A percentile compares a stretch with the other conserved stretches of the same genome.
These are phyloP conservation scores for Malthinus flaveolus DNA, from an alignment of 2,888 invertebrate genomes.

Conservation along the genomic window DNA sequence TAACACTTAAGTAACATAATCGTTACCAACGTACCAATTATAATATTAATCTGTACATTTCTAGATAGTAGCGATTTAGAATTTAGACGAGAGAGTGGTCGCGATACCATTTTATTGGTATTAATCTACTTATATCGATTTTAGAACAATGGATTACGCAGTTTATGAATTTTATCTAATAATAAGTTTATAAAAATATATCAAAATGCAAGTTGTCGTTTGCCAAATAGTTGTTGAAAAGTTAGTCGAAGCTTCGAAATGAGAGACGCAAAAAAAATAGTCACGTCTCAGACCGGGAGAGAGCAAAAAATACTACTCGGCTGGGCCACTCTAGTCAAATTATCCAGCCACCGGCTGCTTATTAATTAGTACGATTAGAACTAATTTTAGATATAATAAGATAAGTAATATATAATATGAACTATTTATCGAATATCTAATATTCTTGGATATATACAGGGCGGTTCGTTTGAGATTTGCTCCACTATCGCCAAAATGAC, in stretches of 20 bases:
- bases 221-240: conserved; percentile 55
- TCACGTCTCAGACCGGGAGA: conserved; percentile 42
- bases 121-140: conserved; percentile 48
- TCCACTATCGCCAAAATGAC: neutral
- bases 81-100: conserved; percentile 33
- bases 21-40: conserved; percentile 68
- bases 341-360: conserved; percentile 52
- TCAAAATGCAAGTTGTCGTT: conserved; percentile 52
- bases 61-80: conserved; percentile 39
- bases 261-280: conserved; percentile 36
- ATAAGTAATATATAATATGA: conserved; percentile 50
- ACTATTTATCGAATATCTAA: conserved; percentile 54
- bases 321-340: conserved; percentile 57
- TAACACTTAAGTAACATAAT: conserved; percentile 54
- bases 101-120: conserved; percentile 26
- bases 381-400: conserved; percentile 46
- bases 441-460: conserved; percentile 46
- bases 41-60: conserved; percentile 56
- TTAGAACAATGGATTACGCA: conserved; percentile 52
- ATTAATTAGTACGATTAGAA: conserved; percentile 53
- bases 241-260: conserved; percentile 52
- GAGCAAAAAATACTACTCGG: conserved; percentile 39
- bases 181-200: conserved; percentile 45
- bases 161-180: conserved; percentile 55
- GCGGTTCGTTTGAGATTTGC: conserved; percentile 19